Evolutionary conservation across 2,113 vertebrate genomes (phyloP).

Genomic region (Cheirogaleus medius): DNA sequence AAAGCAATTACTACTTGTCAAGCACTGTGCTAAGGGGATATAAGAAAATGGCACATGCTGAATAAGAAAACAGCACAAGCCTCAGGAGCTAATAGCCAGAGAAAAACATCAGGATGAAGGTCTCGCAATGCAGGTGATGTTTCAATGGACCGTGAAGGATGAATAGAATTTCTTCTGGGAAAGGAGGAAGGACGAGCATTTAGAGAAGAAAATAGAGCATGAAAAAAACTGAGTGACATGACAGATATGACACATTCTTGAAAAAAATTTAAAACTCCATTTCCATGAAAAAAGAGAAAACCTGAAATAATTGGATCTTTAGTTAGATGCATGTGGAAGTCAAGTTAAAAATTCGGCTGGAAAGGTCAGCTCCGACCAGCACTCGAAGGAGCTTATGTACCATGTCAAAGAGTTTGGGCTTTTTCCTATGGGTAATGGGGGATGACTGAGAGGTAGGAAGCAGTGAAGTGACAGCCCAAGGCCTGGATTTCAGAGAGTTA

Average conservation of each 20-base stretch:
- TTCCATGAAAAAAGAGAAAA: background rate
- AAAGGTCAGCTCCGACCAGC: background rate
- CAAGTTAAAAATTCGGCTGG: background rate
- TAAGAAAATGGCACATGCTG: background rate
- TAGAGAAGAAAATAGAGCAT: background rate
- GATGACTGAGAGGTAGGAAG: background rate
- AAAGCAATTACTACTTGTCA: background rate
- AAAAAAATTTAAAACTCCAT: background rate
- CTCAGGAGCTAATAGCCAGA: background rate
- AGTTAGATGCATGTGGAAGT: background rate
- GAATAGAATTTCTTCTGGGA: background rate
- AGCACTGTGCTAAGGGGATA: background rate
- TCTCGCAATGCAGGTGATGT: background rate
- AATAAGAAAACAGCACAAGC: background rate
- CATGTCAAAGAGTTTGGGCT: background rate
- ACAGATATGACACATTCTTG: background rate
- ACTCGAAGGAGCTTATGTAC: accelerated
- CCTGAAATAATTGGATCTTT: background rate
- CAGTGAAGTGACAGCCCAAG: background rate
- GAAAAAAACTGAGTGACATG: background rate
- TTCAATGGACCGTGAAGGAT: background rate
- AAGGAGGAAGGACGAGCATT: background rate
- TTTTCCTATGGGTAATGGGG: background rate
- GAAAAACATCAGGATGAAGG: background rate
- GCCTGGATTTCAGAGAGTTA: background rate